These are phyloP conservation scores for Sphyrna mokarran DNA, from an alignment of 2,113 vertebrate genomes.

Conservation along the genomic window DNA sequence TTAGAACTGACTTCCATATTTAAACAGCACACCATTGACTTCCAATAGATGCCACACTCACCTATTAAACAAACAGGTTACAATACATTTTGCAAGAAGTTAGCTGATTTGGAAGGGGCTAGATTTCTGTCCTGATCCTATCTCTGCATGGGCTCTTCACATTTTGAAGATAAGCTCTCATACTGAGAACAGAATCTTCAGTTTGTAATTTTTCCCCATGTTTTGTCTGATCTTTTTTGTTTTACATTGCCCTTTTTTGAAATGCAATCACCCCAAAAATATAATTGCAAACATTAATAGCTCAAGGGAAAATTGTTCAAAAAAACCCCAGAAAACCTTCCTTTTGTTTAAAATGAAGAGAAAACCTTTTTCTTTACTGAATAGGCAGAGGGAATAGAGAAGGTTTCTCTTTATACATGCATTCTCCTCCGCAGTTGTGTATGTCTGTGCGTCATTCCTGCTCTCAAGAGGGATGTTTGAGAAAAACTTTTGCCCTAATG, in stretches of 20 bases:
- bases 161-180: neutral
- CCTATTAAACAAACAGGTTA: neutral
- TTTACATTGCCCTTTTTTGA: neutral
- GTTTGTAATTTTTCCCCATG: neutral
- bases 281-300: neutral
- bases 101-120: neutral
- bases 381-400: neutral
- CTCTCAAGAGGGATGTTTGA: neutral
- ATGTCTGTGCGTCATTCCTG: slow-evolving; percentile 1
- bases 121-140: neutral
- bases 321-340: neutral
- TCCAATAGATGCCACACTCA: too few relatives aligned
- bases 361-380: neutral
- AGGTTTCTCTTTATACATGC: neutral
- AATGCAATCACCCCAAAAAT: neutral
- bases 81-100: neutral
- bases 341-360: neutral
- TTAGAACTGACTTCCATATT: neutral
- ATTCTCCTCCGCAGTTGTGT: slow-evolving; percentile 5
- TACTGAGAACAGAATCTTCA: neutral
- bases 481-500: slow-evolving; percentile 13
- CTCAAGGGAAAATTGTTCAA: neutral
- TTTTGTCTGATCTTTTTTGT: neutral
- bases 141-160: neutral
- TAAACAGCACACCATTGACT: neutral